phyloP scores from a whole-genome alignment of 2,113 vertebrate species.

The Paedocypris sp. region DNA sequence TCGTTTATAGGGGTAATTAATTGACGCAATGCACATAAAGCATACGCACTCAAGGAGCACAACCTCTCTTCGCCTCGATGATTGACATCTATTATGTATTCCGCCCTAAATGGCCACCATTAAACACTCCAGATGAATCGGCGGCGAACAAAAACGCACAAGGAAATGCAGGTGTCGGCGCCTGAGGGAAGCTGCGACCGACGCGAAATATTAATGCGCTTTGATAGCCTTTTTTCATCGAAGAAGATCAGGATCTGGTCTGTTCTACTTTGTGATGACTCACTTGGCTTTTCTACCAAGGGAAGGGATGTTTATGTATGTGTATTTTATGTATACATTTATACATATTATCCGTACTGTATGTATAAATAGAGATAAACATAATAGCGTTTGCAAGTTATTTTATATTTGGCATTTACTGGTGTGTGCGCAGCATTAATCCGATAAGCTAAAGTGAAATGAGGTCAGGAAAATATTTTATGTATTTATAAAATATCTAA shows the following conservation, averaged over 20 bases:
- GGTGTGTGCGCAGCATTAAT: too few relatives aligned
- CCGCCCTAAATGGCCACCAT: slow-evolving; percentile 44
- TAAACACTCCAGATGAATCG: slow-evolving; percentile 45
- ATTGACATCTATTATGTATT: slow-evolving; percentile 50
- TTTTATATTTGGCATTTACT: too few relatives aligned
- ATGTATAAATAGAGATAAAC: too few relatives aligned
- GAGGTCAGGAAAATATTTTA: too few relatives aligned
- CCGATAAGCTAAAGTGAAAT: too few relatives aligned
- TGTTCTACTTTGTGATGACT: slow-evolving; percentile 15
- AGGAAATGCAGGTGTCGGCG: slow-evolving; percentile 42
- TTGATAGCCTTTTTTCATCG: slow-evolving; percentile 1
- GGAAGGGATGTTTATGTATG: too few relatives aligned
- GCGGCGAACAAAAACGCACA: slow-evolving; percentile 39
- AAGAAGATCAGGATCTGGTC: slow-evolving; percentile 4
- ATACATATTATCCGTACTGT: too few relatives aligned
- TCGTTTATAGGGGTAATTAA: slow-evolving; percentile 62
- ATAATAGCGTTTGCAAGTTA: too few relatives aligned
- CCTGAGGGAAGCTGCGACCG: slow-evolving; percentile 14
- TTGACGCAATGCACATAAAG: slow-evolving; percentile 35
- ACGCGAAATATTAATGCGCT: slow-evolving; percentile 1
- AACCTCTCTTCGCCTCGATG: slow-evolving; percentile 44
- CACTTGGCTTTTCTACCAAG: too few relatives aligned
- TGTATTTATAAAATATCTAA: too few relatives aligned
- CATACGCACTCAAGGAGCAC: slow-evolving; percentile 35
- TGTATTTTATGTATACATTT: too few relatives aligned